Base-by-base conservation (phyloP, 2,888 invertebrate genomes). In the Pristionchus mayeri region DNA sequence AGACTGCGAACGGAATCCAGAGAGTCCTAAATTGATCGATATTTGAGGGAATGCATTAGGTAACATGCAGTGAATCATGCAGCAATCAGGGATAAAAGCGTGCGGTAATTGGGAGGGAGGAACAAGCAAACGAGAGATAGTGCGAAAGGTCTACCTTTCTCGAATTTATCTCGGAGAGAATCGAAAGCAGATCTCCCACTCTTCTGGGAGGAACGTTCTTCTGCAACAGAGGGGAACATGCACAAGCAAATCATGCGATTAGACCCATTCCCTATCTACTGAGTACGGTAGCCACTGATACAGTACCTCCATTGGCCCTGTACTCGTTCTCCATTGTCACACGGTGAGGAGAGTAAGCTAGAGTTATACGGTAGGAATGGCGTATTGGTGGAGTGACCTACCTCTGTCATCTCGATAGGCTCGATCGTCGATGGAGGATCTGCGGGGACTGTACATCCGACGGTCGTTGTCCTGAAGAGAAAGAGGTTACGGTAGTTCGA, bases 131-230 rank as follows among this genome's bases (percentile, higher is more conserved):
- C n/a, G n/a, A 37, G 34, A 18, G 79, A 54, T 16, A 80, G 24
- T 11, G 11, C 6, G 44, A 44, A 3, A 16, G 30, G 18, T n/a
- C 40, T 30, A 88, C 89, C 89, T 89, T 87, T 86, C 86, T 90
- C 89, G 85, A 90, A 90, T 85, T 86, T 87, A 85, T 88, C 88
- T 81, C 89, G 87, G 84, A 89, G 88, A 27, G 87, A 87, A 85
- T 89, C 88, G 83, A 90, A 90, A 75, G 85, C 84, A 63, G 86
- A 85, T 71, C 71, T 44, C 13, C 44, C 85, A 50, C 87, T 84
- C 63, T n/a, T n/a, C n/a, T 87, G 88, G 54, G 89, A 87, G 60
- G 88, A 89, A 60, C 86, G 85, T 85, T 89, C 88, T 85, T 89
- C 89, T 81, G 85, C 85, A 57, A 57, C 57, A 37, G 4, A 57